A percentile compares a stretch with the other conserved stretches of the same genome.
Evolutionary conservation across 1,140 invertebrate species (phyloP).

Genomic region (Pseudomyrmex pallidus): DNA sequence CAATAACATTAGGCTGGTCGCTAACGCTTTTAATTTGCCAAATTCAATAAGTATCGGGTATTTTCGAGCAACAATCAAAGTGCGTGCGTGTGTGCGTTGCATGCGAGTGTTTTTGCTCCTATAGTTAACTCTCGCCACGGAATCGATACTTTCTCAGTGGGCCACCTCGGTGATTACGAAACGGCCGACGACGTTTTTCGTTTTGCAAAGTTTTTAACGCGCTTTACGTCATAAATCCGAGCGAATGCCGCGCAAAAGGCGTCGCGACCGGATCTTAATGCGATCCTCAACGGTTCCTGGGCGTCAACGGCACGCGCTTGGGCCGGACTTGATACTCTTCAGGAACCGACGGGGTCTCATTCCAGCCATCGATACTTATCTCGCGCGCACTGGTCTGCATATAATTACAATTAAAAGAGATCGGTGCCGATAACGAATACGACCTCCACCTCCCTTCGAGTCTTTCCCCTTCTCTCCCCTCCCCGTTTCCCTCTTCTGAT

Average conservation of each 20-base stretch:
- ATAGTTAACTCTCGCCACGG: too few species aligned
- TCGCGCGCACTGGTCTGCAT: slow-evolving; percentile 78
- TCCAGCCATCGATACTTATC: slow-evolving; percentile 80
- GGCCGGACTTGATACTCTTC: slow-evolving; percentile 75
- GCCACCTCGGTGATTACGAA: background rate
- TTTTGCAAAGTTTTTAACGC: background rate
- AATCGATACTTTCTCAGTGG: background rate
- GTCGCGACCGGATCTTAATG: slow-evolving; percentile 45
- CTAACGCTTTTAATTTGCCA: slow-evolving; percentile 12
- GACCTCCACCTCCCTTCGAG: slow-evolving; percentile 44
- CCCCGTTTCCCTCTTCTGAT: background rate
- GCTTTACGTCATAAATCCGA: background rate
- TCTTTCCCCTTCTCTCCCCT: slow-evolving; percentile 4
- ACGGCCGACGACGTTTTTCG: too few species aligned
- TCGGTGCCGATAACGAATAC: slow-evolving; percentile 79
- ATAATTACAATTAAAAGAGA: slow-evolving; percentile 86
- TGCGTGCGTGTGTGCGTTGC: background rate
- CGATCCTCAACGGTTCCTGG: slow-evolving; percentile 74
- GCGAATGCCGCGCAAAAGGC: background rate
- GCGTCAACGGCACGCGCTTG: slow-evolving; percentile 84
- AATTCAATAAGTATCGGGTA: slow-evolving; percentile 41
- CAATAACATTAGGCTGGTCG: background rate
- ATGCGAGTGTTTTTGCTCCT: too few species aligned
- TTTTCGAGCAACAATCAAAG: background rate
- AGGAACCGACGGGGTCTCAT: slow-evolving; percentile 66